Evolutionary conservation across 1,140 invertebrate genomes (phyloP).

Genomic region (Plodia interpunctella): DNA sequence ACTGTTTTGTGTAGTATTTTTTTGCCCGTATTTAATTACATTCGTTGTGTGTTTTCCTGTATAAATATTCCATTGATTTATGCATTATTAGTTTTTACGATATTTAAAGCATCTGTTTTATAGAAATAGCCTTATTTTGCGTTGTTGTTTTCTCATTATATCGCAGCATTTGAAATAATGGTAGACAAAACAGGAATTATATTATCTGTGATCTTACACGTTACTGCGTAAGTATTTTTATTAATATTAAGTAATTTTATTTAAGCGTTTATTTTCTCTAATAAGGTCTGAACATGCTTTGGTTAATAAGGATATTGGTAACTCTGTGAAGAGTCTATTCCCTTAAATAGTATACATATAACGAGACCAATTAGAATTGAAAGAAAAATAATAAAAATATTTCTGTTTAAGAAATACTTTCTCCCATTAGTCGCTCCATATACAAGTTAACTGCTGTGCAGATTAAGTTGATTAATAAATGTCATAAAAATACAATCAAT

Average conservation of each 20-base stretch:
- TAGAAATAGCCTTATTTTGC: neutral
- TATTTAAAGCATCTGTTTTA: neutral
- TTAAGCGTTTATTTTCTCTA: no score
- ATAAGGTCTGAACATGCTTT: no score
- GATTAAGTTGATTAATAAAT: no score
- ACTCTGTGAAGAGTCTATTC: no score
- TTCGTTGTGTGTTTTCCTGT: neutral
- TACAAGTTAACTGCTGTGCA: no score
- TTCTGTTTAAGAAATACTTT: no score
- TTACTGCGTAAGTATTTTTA: constrained; percentile 35
- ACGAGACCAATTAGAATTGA: no score
- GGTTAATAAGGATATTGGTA: no score
- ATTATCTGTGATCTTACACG: constrained; percentile 42
- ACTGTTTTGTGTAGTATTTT: neutral
- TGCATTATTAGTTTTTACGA: neutral
- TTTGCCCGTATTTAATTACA: neutral
- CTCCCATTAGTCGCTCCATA: no score
- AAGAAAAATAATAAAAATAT: no score
- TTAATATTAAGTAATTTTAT: constrained; percentile 1
- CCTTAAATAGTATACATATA: no score
- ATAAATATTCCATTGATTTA: neutral
- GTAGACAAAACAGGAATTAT: constrained; percentile 32
- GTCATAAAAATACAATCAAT: no score
- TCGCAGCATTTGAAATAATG: constrained; percentile 20
- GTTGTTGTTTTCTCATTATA: neutral